Base-by-base conservation (phyloP, 2,888 invertebrate genomes). In the Iselma pallidipennis region DNA sequence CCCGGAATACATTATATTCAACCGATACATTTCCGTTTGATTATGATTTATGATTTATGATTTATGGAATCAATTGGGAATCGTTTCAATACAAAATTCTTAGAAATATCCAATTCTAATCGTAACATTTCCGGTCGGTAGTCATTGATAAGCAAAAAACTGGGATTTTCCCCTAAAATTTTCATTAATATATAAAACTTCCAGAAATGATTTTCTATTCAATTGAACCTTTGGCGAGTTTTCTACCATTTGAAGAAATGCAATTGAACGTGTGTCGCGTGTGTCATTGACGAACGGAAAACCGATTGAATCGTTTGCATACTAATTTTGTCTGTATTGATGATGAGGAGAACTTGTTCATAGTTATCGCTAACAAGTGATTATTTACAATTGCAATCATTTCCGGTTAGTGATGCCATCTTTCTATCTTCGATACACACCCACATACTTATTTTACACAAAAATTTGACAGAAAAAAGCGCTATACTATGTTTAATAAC, bases 1-100 rank as follows among this genome's bases (percentile, higher is more conserved):
- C 60, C 72, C 69, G 69, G 70, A 71, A 71, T 67, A 67, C 59
- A 45, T n/a, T n/a, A n/a, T n/a, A n/a, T 59, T 33, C 57, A 37
- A 55, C 55, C 60, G 56, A 54, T 58, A 51, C 45, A 50, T 28
- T 49, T 63, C 59, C 63, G 61, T 55, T 33, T 49, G 7, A 10
- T 42, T 42, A 3, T 0, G 4, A 33, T n/a, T n/a, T n/a, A n/a
- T n/a, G n/a, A n/a, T n/a, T n/a, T n/a, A n/a, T n/a, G n/a, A n/a
- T n/a, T n/a, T n/a, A 10, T 42, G 19, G 42, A 42, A 42, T 42
- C 42, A 10, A 42, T 42, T 42, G 42, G 42, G 19, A 19, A 21
- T 19, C 19, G 42, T n/a, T n/a, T n/a, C n/a, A n/a, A n/a, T n/a
- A n/a, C n/a, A n/a, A n/a, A 42, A 42, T 42, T 21, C 21, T 19